Evolutionary conservation across 2,888 invertebrate species (phyloP), one percentile per base, ranked within the genome.

Genomic region (Leucoma salicis): DNA sequence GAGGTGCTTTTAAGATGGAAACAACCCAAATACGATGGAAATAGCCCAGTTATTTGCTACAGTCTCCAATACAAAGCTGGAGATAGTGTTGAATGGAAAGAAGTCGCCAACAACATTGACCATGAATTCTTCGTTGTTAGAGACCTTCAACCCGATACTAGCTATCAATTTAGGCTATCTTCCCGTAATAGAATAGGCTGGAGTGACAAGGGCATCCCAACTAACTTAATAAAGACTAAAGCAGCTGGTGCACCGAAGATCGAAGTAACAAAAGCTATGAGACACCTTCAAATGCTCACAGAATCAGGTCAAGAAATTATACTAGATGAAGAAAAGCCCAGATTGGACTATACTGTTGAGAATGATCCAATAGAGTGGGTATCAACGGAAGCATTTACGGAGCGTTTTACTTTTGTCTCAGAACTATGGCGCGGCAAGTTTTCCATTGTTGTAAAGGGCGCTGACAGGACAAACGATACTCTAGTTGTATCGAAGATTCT

Each of bases 1-100:
- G 97, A 99, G 78, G 94, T 97, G 1, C 91, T 97, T 7, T 87
- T 99, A 1, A 92, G 95, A 41, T 99, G 99, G 99, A 96, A 96
- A 68, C 95, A 96, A 55, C 99, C 99, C 0, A 95, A 95, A 57
- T 93, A 95, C 70, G 97, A 98, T 71, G 98, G 98, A 10, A 96
- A 98, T 76, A 93, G 97, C 0, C 93, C 96, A 6, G 96, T 99
- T 1, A 83, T 96, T 24, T 96, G 96, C 74, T 99, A 99, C 86
- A 94, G 94, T 63, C 91, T 99, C 11, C 98, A 99, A 78, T 94
- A 93, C 76, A 95, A 95, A 70, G 90, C 91, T 53, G 93, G 92
- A 4, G 93, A 95, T 65, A 92, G 93, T 39, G 91, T 94, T 42
- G 94, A 95, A 34, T 99, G 99, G 99, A 92, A 92, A 12, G 94